phyloP scores from a whole-genome alignment of 1,140 invertebrate genomes.

The Hydropsyche tenuis region DNA sequence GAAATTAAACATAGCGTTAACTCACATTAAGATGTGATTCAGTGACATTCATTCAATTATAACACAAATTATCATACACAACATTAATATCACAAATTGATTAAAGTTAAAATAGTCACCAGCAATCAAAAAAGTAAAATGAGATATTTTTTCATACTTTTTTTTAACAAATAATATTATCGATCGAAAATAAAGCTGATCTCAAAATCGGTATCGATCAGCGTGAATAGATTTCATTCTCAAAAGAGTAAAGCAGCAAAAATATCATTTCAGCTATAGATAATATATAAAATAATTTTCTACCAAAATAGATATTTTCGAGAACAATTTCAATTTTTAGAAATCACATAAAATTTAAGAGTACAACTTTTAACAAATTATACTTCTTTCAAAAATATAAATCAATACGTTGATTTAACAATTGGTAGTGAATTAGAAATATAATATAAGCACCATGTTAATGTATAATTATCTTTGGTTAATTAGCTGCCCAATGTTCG shows the following conservation, averaged over 20 bases:
- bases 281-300: background rate
- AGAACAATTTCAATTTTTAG: background rate
- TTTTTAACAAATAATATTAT: background rate
- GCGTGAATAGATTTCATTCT: background rate
- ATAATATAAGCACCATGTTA: conserved; percentile 13
- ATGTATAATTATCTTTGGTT: conserved; percentile 4
- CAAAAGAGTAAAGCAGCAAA: background rate
- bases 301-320: conserved; percentile 12
- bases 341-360: conserved; percentile 6
- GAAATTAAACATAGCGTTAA: too few species aligned
- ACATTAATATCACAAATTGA: background rate
- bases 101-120: too few species aligned
- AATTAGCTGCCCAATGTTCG: conserved; percentile 73
- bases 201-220: background rate
- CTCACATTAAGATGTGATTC: too few species aligned
- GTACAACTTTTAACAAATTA: conserved; percentile 16
- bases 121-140: background rate
- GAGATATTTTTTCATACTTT: background rate
- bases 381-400: background rate
- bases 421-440: background rate
- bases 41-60: too few species aligned
- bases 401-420: too few species aligned
- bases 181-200: background rate
- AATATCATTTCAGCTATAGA: too few species aligned
- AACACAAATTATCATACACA: background rate